Base-by-base conservation (phyloP, 2,888 invertebrate genomes). In the Nomada lathburiana region DNA sequence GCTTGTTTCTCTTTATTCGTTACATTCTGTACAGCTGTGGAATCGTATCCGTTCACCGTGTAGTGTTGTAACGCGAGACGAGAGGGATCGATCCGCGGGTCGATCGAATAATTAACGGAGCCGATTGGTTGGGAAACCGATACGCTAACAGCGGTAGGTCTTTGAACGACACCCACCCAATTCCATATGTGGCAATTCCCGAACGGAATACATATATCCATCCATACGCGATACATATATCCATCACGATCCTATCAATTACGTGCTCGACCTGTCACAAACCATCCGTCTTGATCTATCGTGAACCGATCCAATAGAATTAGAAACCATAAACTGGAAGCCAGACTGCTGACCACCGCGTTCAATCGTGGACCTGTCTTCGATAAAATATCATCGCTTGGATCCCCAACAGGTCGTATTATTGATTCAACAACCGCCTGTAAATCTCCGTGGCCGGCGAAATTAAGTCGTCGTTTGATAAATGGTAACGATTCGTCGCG, bases 161-260 rank as follows among this genome's bases (percentile, higher is more conserved):
- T 76, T 76, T 20, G 78, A 62, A 68, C 72, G 42, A 69, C 47
- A 70, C 13, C 23, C 26, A 47, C 73, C 87, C 81, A 85, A 87
- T 85, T 77, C 83, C 81, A 83, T 79, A 82, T 80, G 80, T 76
- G 78, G 84, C 65, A 60, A 62, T 72, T 70, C 76, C 52, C 67
- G 36, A 64, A 20, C 50, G 64, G 76, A 70, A 71, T 20, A 80
- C 69, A 83, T 80, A 81, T 83, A 72, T 65, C 44, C 29, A 29
- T 29, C 29, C 29, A 29, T 29, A 50, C 16, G 7, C 2, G 65
- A 73, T 29, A 72, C 79, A 85, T 82, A 79, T 88, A 88, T 88
- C 85, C 85, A 86, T 88, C 86, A 83, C 82, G 85, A 85, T 85
- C 82, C 57, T 83, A 86, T 86, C 86, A 80, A 80, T 85, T 88